Evolutionary conservation across 2,888 invertebrate genomes (phyloP).

Genomic region (Harpalus rubripes): DNA sequence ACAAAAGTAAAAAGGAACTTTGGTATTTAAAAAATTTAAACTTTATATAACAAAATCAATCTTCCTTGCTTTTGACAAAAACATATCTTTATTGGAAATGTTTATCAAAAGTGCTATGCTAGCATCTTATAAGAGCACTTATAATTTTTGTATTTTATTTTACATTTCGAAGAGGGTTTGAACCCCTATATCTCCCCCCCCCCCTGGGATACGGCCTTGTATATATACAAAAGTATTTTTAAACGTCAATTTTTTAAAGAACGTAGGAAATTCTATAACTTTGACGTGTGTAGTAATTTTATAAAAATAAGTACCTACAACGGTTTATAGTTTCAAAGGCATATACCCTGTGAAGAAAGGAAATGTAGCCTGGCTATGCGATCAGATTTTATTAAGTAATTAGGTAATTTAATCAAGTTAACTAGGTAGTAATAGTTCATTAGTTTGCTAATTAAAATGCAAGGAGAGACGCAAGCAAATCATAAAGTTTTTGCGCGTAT

Average conservation of each 20-base stretch:
- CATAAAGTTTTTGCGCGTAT: conserved; percentile 34
- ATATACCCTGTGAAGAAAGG: not conserved
- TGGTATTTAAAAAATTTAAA: too few relatives aligned
- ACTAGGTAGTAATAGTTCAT: conserved; percentile 42
- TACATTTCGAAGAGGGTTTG: too few relatives aligned
- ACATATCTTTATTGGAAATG: too few relatives aligned
- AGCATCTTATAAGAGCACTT: too few relatives aligned
- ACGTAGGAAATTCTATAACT: not conserved
- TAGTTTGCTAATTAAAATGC: conserved; percentile 29
- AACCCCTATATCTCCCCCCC: too few relatives aligned
- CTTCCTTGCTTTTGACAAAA: too few relatives aligned
- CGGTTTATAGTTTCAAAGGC: not conserved
- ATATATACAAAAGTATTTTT: too few relatives aligned
- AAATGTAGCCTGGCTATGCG: not conserved
- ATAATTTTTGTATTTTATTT: too few relatives aligned
- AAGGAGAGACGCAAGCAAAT: not conserved
- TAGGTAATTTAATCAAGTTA: conserved; percentile 22
- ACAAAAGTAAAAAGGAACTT: too few relatives aligned
- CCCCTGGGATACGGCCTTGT: too few relatives aligned
- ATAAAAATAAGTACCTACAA: not conserved
- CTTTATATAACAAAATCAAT: too few relatives aligned
- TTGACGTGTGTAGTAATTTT: not conserved
- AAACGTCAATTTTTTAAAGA: not conserved
- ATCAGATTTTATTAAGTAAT: conserved; percentile 18
- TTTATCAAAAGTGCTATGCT: too few relatives aligned